A percentile compares a stretch with the other conserved stretches of the same genome.
Conservation (phyloP, 2,888 invertebrate species). For the Apodemia zela region DNA sequence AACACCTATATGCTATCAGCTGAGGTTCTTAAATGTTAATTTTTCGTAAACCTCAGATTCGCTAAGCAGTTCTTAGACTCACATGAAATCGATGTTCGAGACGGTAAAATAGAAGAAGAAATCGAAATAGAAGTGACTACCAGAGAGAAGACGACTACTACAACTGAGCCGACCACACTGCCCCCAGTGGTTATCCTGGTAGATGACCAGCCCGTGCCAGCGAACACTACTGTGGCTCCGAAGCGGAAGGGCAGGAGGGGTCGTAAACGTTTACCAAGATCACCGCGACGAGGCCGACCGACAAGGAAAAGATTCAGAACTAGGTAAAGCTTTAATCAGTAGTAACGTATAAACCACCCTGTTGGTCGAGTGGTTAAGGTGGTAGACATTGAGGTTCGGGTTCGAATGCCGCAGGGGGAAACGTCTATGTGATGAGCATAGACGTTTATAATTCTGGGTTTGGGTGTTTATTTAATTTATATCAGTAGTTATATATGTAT, state of each 20-base stretch:
- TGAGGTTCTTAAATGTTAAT: too few relatives aligned
- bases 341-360: not conserved
- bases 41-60: slow-evolving; percentile 60
- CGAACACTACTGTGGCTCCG: slow-evolving; percentile 53
- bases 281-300: slow-evolving; percentile 66
- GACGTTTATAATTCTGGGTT: too few relatives aligned
- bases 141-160: slow-evolving; percentile 49
- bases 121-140: slow-evolving; percentile 59
- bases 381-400: too few relatives aligned
- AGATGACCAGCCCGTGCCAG: slow-evolving; percentile 67
- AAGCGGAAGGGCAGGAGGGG: slow-evolving; percentile 58
- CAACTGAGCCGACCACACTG: slow-evolving; percentile 50
- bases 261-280: slow-evolving; percentile 58
- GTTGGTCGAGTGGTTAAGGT: too few relatives aligned
- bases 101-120: slow-evolving; percentile 60
- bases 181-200: slow-evolving; percentile 69
- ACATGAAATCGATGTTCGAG: slow-evolving; percentile 76
- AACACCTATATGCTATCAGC: too few relatives aligned
- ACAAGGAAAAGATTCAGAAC: slow-evolving; percentile 74
- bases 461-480: too few relatives aligned
- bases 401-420: too few relatives aligned
- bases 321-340: slow-evolving; percentile 41
- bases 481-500: too few relatives aligned
- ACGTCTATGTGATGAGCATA: too few relatives aligned
- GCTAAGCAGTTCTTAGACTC: slow-evolving; percentile 86